These are phyloP conservation scores for Hydrozoanthus gracilis DNA, from an alignment of 92 coral and sea anemone genomes.

Conservation along the genomic window DNA sequence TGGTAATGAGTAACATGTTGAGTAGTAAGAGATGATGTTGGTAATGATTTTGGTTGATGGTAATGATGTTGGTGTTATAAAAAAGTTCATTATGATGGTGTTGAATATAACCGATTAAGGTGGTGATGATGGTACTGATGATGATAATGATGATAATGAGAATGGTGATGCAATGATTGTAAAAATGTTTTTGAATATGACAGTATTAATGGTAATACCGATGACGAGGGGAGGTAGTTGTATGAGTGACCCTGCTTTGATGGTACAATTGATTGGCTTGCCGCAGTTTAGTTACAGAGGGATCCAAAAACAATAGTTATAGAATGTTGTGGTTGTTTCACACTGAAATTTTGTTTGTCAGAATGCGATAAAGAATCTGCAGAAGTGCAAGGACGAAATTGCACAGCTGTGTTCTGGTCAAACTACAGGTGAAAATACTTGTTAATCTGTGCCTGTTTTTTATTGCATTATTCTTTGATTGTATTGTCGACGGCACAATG, in stretches of 20 bases:
- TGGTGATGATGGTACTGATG: background rate
- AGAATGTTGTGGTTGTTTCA: too few relatives aligned
- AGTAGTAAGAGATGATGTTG: too few relatives aligned
- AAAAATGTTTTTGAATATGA: too few relatives aligned
- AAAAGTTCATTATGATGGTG: background rate
- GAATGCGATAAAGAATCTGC: background rate
- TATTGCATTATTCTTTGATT: background rate
- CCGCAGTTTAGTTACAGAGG: too few relatives aligned
- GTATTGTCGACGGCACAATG: too few relatives aligned
- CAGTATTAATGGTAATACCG: background rate
- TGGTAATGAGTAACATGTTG: too few relatives aligned
- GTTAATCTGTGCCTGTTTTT: background rate
- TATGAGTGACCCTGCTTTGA: too few relatives aligned
- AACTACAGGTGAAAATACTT: slow-evolving; percentile 5
- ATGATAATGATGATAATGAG: background rate
- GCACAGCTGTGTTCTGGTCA: background rate
- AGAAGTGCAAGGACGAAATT: background rate
- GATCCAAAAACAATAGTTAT: too few relatives aligned
- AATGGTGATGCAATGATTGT: background rate
- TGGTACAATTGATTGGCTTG: too few relatives aligned
- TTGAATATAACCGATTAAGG: background rate
- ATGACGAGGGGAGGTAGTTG: too few relatives aligned
- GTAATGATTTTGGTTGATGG: background rate
- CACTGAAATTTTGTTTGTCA: background rate
- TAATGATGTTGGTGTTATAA: background rate